A percentile compares a stretch with the other conserved stretches of the same genome.
phyloP scores from a whole-genome alignment of 2,797 vertebrate genomes.

The Adrianichthys oophorus region DNA sequence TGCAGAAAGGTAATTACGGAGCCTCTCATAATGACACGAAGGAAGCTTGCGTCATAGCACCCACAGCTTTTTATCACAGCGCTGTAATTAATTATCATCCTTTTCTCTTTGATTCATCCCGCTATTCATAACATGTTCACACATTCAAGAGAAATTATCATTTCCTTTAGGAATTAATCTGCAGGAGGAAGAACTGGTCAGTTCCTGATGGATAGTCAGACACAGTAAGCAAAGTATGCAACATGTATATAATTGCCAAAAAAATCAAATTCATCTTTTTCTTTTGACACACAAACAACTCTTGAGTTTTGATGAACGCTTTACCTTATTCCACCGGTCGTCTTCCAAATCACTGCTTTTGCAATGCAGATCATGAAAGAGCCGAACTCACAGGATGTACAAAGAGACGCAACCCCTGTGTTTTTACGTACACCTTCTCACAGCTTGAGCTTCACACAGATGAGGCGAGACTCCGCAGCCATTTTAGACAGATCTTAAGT shows the following conservation, averaged over 20 bases:
- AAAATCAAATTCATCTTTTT: too few relatives aligned
- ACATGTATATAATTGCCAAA: background rate
- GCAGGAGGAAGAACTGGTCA: conserved; percentile 68
- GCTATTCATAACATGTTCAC: conserved; percentile 86
- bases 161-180: conserved; percentile 85
- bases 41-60: conserved; percentile 82
- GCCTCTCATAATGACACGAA: conserved; percentile 78
- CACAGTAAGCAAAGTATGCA: conserved; percentile 18
- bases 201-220: conserved; percentile 69
- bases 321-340: background rate
- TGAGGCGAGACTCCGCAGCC: conserved; percentile 26
- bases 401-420: background rate
- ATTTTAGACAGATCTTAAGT: conserved; percentile 31
- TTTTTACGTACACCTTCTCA: background rate
- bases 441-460: background rate
- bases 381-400: background rate
- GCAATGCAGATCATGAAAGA: conserved; percentile 6
- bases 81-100: conserved; percentile 82
- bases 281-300: conserved; percentile 7
- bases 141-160: conserved; percentile 84
- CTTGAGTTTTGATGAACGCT: background rate
- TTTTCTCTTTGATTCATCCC: conserved; percentile 83
- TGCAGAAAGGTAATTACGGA: conserved; percentile 83
- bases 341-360: background rate
- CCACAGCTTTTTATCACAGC: conserved; percentile 77